Percentiles rank a stretch among this genome's conserved stretches.
Conservation (phyloP, 2,888 invertebrate species). For the Leptopilina myrica region DNA sequence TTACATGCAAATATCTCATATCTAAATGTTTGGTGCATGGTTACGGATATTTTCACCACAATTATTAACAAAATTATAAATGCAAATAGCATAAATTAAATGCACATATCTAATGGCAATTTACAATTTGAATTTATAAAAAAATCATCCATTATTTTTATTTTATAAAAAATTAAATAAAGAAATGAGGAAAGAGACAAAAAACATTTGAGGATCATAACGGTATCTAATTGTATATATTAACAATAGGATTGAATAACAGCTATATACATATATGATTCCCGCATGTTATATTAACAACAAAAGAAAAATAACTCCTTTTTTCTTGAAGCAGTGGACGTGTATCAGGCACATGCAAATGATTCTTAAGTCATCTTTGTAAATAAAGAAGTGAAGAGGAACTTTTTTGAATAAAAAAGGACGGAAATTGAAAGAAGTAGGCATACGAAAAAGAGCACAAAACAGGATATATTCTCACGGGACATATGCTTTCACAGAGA, state of each 20-base stretch:
- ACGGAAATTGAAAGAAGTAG: slow-evolving; percentile 17
- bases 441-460: neutral
- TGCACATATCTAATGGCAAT: no score
- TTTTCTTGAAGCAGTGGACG: neutral
- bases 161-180: no score
- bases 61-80: no score
- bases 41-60: no score
- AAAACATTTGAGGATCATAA: slow-evolving; percentile 16
- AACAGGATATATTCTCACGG: slow-evolving; percentile 13
- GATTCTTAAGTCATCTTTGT: neutral
- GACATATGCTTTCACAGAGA: slow-evolving; percentile 9
- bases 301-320: neutral
- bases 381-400: slow-evolving; percentile 9
- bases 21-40: no score
- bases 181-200: no score
- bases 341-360: neutral
- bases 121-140: no score
- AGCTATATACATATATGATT: neutral
- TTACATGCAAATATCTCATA: no score
- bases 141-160: no score
- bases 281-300: slow-evolving; percentile 7
- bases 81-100: no score
- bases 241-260: slow-evolving; percentile 8
- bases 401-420: neutral
- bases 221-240: slow-evolving; percentile 8